Percentiles rank a stretch among this genome's conserved stretches.
Evolutionary conservation across 2,113 vertebrate genomes (phyloP).

Genomic region (Limanda limanda): DNA sequence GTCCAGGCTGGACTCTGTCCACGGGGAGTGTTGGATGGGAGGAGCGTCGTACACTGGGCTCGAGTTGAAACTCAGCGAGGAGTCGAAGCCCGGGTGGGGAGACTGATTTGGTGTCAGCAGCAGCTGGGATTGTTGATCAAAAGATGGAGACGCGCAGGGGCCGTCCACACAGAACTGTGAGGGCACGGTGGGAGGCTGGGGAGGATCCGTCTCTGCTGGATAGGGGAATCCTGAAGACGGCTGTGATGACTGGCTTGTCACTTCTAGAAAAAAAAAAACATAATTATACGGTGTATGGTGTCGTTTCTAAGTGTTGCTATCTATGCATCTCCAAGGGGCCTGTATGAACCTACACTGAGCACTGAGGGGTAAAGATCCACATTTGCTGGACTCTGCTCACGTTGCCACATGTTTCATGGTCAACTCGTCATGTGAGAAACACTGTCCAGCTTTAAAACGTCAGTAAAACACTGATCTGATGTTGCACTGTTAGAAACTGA

Average conservation of each 20-base stretch:
- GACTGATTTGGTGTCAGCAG: slow-evolving; percentile 53
- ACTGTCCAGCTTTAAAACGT: not conserved
- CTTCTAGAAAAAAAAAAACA: slow-evolving; percentile 67
- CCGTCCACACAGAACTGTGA: slow-evolving; percentile 40
- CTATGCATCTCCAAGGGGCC: not conserved
- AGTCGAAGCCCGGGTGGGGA: slow-evolving; percentile 44
- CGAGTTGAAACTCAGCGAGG: slow-evolving; percentile 45
- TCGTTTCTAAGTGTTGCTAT: not conserved
- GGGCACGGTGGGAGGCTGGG: slow-evolving; percentile 35
- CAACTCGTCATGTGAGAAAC: not conserved
- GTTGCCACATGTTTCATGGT: not conserved
- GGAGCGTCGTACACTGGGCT: slow-evolving; percentile 77
- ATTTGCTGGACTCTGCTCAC: not conserved
- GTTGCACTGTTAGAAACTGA: too few species aligned
- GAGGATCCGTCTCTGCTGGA: slow-evolving; percentile 51
- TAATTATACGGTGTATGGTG: not conserved
- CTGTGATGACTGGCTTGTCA: slow-evolving; percentile 75
- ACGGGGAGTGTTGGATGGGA: slow-evolving; percentile 90
- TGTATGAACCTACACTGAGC: not conserved
- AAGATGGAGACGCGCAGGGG: slow-evolving; percentile 42
- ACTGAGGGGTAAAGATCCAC: not conserved
- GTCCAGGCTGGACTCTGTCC: slow-evolving; percentile 90
- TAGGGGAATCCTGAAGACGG: slow-evolving; percentile 71
- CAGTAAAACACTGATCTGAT: not conserved
- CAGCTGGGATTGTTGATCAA: slow-evolving; percentile 26